A percentile compares a stretch with the other conserved stretches of the same genome.
phyloP scores from a whole-genome alignment of 2,888 invertebrate genomes.

The Drosophila eohydei region DNA sequence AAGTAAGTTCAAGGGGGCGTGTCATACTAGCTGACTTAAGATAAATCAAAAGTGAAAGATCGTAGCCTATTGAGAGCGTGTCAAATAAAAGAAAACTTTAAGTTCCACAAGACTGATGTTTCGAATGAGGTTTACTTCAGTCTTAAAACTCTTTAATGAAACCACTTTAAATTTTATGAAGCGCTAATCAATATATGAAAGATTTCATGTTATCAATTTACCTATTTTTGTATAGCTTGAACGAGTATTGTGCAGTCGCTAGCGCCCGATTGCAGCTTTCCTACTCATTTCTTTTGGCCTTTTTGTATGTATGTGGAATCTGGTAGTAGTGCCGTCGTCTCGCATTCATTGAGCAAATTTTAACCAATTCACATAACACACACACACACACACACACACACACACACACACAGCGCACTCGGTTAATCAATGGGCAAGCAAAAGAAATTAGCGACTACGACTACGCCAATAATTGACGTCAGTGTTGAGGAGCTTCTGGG shows the following conservation, averaged over 20 bases:
- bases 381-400: slow-evolving; percentile 18
- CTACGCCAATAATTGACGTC: slow-evolving; percentile 70
- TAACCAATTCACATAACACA: slow-evolving; percentile 38
- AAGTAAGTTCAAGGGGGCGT: too few species aligned
- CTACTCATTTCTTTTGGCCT: not conserved
- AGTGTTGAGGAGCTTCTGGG: slow-evolving; percentile 52
- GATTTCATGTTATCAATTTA: not conserved
- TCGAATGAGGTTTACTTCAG: not conserved
- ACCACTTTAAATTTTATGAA: not conserved
- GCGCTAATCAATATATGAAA: not conserved
- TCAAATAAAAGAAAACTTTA: too few species aligned
- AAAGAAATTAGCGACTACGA: slow-evolving; percentile 64
- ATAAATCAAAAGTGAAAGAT: too few species aligned
- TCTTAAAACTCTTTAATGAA: not conserved
- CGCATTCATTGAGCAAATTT: slow-evolving; percentile 68
- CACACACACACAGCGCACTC: slow-evolving; percentile 13
- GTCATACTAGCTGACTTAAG: too few species aligned
- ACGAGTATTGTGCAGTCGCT: not conserved
- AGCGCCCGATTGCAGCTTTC: not conserved
- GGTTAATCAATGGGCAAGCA: slow-evolving; percentile 63
- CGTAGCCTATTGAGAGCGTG: too few species aligned
- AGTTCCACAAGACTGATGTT: too few species aligned
- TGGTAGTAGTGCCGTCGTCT: slow-evolving; percentile 16
- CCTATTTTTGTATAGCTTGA: not conserved
- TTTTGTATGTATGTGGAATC: slow-evolving; percentile 3